Evolutionary conservation across 2,888 invertebrate species (phyloP), one percentile per base, ranked within the genome.

Genomic region (Macaria liturata): DNA sequence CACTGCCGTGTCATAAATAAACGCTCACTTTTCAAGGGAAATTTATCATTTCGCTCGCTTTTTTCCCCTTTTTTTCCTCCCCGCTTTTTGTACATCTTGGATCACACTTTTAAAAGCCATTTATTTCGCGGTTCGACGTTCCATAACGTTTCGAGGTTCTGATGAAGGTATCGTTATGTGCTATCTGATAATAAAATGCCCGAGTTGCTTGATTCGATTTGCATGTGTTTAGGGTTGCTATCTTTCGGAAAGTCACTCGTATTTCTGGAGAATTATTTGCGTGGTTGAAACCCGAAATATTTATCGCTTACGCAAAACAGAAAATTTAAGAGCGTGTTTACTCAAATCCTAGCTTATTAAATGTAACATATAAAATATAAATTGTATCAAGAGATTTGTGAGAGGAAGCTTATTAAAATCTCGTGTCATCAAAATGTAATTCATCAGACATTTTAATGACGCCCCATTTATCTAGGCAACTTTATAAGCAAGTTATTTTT

Each of bases 31-130:
- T 87, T 88, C 80, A 81, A 78, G 76, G 80, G 84, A 80, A 84
- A 88, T 91, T 88, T 88, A 91, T 91, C 88, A 90, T 90, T 89
- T 88, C 79, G 80, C 80, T 77, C 74, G 75, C 78, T 81, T 88
- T 88, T 88, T 84, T 82, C 78, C 76, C 75, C 72, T 75, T 79
- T 65, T 37, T 61, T 68, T 74, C 80, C 74, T 76, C 74, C 78
- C 80, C 76, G 77, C 75, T 81, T 86, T 87, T 86, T 86, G 84
- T 86, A 86, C 88, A 86, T 88, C 88, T 90, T 84, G 83, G 81
- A 88, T 90, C 88, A 88, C 89, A 88, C 88, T 86, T 90, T 88
- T 86, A 83, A 88, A 86, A 80, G 82, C 81, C 86, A 88, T 90
- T 91, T 88, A 90, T 89, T 86, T 85, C 78, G 76, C 77, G 76